A percentile compares a stretch with the other conserved stretches of the same genome.
Conservation (phyloP, 2,113 vertebrate genomes). For the Heterocephalus glaber region DNA sequence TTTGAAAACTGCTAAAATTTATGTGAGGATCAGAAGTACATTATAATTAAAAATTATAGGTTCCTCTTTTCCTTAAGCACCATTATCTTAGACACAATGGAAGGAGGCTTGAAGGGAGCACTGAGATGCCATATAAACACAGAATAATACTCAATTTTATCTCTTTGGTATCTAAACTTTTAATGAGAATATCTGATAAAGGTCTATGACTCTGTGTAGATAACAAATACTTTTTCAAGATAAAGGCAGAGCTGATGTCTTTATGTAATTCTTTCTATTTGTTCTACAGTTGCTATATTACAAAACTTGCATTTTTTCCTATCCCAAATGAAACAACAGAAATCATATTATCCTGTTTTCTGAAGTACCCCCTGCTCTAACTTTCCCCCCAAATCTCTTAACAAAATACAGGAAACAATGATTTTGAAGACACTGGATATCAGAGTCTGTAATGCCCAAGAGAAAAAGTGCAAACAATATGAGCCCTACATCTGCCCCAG, state of each 20-base stretch:
- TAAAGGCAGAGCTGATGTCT: neutral
- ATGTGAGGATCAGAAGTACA: neutral
- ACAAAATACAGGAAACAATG: neutral
- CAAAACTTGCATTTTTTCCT: neutral
- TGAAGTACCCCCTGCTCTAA: neutral
- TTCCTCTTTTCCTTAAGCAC: neutral
- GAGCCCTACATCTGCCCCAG: neutral
- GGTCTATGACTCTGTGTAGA: neutral
- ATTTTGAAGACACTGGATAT: neutral
- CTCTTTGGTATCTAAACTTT: neutral
- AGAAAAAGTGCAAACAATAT: neutral
- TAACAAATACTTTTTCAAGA: conserved; percentile 3
- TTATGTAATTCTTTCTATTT: neutral
- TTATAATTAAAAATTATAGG: neutral
- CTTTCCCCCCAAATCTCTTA: neutral
- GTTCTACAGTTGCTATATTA: neutral
- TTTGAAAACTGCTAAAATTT: conserved; percentile 37
- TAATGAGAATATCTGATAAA: neutral
- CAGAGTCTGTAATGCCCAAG: neutral
- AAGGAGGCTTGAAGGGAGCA: neutral
- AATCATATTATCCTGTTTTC: neutral
- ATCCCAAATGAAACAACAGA: neutral
- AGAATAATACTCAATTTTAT: neutral
- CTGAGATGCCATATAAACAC: neutral
- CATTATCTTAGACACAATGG: neutral